Evolutionary conservation across 2,888 invertebrate species (phyloP).

Genomic region (Apomyelois bistriatella): DNA sequence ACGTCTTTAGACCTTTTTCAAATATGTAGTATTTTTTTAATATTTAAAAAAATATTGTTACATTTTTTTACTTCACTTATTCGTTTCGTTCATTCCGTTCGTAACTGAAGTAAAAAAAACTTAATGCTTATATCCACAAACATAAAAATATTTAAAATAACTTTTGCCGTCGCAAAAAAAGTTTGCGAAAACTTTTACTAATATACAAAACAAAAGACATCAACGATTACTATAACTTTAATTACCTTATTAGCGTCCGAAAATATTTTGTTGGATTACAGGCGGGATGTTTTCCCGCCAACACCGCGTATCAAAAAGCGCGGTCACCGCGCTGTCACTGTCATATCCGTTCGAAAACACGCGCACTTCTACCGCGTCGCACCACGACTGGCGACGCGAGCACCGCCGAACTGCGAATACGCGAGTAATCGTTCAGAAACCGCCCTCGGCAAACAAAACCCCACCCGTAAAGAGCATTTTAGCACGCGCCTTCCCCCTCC

Average conservation of each 20-base stretch:
- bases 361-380: slow-evolving; percentile 51
- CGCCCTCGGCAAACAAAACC: slow-evolving; percentile 78
- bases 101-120: neutral
- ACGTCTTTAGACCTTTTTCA: no score
- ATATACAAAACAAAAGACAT: neutral
- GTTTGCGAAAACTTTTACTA: slow-evolving; percentile 10
- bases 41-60: no score
- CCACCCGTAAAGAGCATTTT: slow-evolving; percentile 78
- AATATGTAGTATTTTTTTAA: no score
- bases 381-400: slow-evolving; percentile 44
- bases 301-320: slow-evolving; percentile 56
- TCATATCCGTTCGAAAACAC: slow-evolving; percentile 46
- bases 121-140: no score
- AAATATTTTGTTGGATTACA: slow-evolving; percentile 73
- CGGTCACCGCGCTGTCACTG: slow-evolving; percentile 71
- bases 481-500: slow-evolving; percentile 68
- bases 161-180: slow-evolving; percentile 7
- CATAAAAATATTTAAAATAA: no score
- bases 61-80: no score
- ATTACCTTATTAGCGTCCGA: slow-evolving; percentile 79
- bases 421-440: slow-evolving; percentile 65
- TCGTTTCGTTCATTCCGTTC: no score
- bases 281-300: slow-evolving; percentile 78
- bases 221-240: neutral
- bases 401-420: slow-evolving; percentile 46